Conservation (phyloP, 1,140 invertebrate genomes). For the Maconellicoccus hirsutus region DNA sequence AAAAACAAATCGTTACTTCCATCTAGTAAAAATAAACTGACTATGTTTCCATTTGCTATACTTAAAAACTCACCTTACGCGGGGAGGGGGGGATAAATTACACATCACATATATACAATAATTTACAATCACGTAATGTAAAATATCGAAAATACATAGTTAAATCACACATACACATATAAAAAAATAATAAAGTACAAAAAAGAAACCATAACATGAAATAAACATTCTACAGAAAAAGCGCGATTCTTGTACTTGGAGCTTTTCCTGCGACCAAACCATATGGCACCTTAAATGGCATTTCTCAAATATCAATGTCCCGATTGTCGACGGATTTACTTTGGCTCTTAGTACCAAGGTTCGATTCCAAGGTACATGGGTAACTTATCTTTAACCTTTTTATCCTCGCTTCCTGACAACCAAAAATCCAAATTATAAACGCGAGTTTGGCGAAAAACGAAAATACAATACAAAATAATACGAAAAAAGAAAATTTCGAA, state of each 20-base stretch:
- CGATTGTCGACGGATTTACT: not conserved
- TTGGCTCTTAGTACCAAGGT: not conserved
- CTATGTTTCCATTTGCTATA: no score
- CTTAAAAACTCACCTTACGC: no score
- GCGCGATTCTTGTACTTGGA: not conserved
- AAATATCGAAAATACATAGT: not conserved
- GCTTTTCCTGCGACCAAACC: no score
- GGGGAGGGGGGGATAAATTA: no score
- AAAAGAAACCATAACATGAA: not conserved
- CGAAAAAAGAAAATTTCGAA: not conserved
- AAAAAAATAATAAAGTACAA: not conserved
- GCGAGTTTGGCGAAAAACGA: not conserved
- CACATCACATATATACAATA: no score
- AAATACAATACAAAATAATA: not conserved
- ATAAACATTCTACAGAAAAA: not conserved
- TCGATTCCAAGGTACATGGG: not conserved
- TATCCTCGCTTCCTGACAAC: not conserved
- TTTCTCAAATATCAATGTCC: no score
- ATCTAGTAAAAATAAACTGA: no score
- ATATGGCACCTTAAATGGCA: conserved; percentile 6
- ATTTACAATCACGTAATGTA: no score
- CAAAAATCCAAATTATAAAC: not conserved
- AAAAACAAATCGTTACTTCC: no score
- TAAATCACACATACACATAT: not conserved
- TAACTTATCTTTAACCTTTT: not conserved